These are phyloP conservation scores for Penaeus vannamei DNA, from an alignment of 1,140 invertebrate species.

Conservation along the genomic window DNA sequence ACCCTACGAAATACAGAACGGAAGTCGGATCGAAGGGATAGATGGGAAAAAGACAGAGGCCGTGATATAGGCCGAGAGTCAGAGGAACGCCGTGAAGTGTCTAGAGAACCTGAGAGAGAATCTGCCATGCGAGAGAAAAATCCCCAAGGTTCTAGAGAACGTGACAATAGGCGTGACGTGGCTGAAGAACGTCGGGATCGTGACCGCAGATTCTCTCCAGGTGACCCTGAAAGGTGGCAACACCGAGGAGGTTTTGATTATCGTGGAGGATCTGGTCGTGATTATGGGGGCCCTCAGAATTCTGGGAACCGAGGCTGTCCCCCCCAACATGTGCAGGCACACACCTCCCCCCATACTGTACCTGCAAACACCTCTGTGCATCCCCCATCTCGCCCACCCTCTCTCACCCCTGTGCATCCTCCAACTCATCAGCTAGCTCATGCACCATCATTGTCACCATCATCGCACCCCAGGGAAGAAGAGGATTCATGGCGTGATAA, in stretches of 20 bases:
- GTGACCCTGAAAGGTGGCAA: conserved; percentile 46
- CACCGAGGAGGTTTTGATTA: conserved; percentile 55
- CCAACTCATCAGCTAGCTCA: conserved; percentile 35
- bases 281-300: conserved; percentile 43
- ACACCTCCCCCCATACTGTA: not conserved
- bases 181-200: conserved; percentile 46
- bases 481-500: conserved; percentile 62
- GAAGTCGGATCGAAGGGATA: conserved; percentile 44
- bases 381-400: conserved; percentile 31
- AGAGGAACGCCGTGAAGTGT: conserved; percentile 46
- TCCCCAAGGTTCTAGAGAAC: conserved; percentile 17
- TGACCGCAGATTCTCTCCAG: conserved; percentile 47
- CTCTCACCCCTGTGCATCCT: conserved; percentile 35
- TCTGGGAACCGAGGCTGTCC: conserved; percentile 48
- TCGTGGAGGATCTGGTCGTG: conserved; percentile 49
- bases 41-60: conserved; percentile 54
- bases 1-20: conserved; percentile 38
- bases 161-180: not conserved
- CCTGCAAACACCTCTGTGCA: conserved; percentile 26
- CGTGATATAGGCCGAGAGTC: conserved; percentile 37
- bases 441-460: conserved; percentile 39
- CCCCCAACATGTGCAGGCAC: conserved; percentile 18
- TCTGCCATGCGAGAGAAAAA: conserved; percentile 14
- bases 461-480: conserved; percentile 46
- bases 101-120: conserved; percentile 32